Evolutionary conservation across 1,140 invertebrate genomes (phyloP).

Genomic region (Oedothorax gibbosus): DNA sequence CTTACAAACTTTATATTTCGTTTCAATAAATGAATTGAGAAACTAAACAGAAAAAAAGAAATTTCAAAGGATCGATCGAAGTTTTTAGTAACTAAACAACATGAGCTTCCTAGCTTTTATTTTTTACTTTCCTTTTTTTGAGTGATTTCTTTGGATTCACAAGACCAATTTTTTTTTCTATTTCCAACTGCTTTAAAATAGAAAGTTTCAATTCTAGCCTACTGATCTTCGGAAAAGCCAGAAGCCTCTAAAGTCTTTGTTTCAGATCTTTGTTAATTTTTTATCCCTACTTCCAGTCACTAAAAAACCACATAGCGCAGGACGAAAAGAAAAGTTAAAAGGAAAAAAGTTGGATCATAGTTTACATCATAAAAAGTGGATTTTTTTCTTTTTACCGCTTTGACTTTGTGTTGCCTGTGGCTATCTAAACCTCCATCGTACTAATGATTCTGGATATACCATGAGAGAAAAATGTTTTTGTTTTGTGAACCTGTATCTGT

Average conservation of each 20-base stretch:
- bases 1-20: too few relatives aligned
- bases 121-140: conserved; percentile 9
- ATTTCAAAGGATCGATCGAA: conserved; percentile 5
- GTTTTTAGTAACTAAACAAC: conserved; percentile 34
- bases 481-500: conserved; percentile 32
- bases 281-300: not conserved
- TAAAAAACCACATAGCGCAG: conserved; percentile 18
- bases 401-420: conserved; percentile 44
- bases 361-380: conserved; percentile 53
- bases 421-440: conserved; percentile 35
- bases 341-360: conserved; percentile 36
- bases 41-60: conserved; percentile 6
- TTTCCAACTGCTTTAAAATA: not conserved
- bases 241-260: conserved; percentile 47
- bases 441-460: conserved; percentile 45
- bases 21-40: too few relatives aligned
- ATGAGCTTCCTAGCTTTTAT: conserved; percentile 6
- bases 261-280: conserved; percentile 54
- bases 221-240: conserved; percentile 46
- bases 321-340: conserved; percentile 52
- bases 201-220: conserved; percentile 30
- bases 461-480: conserved; percentile 30
- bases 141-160: conserved; percentile 56
- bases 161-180: conserved; percentile 7
- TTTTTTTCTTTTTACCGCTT: conserved; percentile 28